Conservation (phyloP, 1,140 invertebrate genomes). For the Hormaphis cornu region DNA sequence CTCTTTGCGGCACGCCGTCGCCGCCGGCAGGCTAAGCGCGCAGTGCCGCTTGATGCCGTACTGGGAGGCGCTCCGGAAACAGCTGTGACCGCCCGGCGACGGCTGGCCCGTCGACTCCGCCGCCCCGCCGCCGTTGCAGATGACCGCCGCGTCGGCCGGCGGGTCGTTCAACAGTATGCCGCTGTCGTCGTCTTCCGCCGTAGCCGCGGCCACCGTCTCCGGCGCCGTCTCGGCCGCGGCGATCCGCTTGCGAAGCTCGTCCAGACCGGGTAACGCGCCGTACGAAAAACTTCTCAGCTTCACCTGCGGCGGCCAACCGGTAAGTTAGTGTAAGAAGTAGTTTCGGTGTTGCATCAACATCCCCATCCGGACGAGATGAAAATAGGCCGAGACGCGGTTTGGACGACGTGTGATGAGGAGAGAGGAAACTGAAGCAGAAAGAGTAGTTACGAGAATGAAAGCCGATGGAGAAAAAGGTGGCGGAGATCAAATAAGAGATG, state of each 20-base stretch:
- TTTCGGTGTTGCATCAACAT: too few species aligned
- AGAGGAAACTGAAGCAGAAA: too few species aligned
- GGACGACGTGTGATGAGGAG: too few species aligned
- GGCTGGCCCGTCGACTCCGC: not conserved
- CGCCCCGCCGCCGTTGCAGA: not conserved
- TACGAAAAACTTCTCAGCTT: conserved; percentile 66
- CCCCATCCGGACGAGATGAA: too few species aligned
- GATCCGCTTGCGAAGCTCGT: conserved; percentile 51
- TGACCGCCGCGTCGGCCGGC: conserved; percentile 34
- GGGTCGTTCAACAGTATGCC: conserved; percentile 53
- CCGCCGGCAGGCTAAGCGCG: not conserved
- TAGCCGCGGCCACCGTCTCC: not conserved
- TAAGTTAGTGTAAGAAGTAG: not conserved
- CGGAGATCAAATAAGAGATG: too few species aligned
- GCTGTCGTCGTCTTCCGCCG: conserved; percentile 57
- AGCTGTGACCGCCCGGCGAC: not conserved
- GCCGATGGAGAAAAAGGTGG: too few species aligned
- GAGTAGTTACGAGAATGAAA: too few species aligned
- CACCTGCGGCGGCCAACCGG: conserved; percentile 44
- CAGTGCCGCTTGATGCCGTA: conserved; percentile 15
- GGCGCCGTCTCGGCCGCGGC: not conserved
- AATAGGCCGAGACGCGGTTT: too few species aligned
- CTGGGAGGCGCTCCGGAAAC: conserved; percentile 30
- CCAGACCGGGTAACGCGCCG: conserved; percentile 59
- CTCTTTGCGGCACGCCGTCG: conserved; percentile 38